Evolutionary conservation across 2,888 invertebrate genomes (phyloP).

Genomic region (Drosophila anceps): DNA sequence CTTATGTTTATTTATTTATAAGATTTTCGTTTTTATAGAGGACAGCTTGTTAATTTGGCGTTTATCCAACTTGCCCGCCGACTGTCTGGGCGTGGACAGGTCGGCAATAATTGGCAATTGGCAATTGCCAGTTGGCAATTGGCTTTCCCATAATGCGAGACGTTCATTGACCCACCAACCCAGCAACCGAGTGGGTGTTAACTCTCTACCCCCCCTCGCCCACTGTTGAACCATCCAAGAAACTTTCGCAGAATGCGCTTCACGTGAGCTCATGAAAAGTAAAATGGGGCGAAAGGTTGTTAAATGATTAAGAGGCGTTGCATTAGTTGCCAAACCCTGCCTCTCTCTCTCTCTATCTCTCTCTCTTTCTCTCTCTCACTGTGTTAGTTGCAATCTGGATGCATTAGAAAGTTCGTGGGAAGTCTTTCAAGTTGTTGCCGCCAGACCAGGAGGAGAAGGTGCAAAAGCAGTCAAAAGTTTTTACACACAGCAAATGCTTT

Average conservation of each 20-base stretch:
- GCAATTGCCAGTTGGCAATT: conserved; percentile 54
- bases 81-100: conserved; percentile 48
- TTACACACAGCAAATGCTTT: conserved; percentile 62
- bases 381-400: conserved; percentile 13
- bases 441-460: conserved; percentile 13
- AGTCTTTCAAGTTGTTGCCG: conserved; percentile 62
- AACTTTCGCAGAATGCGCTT: conserved; percentile 38
- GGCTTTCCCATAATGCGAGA: conserved; percentile 55
- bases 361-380: neutral
- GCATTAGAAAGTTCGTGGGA: conserved; percentile 82
- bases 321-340: conserved; percentile 57
- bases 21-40: conserved; percentile 27
- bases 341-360: neutral
- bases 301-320: conserved; percentile 80
- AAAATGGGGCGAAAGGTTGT: conserved; percentile 81
- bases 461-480: conserved; percentile 62
- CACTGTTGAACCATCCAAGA: conserved; percentile 4
- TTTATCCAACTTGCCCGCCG: conserved; percentile 32
- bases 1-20: conserved; percentile 17
- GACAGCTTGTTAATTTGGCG: conserved; percentile 64
- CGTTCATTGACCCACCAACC: conserved; percentile 67
- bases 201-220: neutral
- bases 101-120: conserved; percentile 59
- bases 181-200: conserved; percentile 42
- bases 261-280: conserved; percentile 48